Conservation (phyloP, 2,113 vertebrate genomes). For the Choloepus hoffmanni region DNA sequence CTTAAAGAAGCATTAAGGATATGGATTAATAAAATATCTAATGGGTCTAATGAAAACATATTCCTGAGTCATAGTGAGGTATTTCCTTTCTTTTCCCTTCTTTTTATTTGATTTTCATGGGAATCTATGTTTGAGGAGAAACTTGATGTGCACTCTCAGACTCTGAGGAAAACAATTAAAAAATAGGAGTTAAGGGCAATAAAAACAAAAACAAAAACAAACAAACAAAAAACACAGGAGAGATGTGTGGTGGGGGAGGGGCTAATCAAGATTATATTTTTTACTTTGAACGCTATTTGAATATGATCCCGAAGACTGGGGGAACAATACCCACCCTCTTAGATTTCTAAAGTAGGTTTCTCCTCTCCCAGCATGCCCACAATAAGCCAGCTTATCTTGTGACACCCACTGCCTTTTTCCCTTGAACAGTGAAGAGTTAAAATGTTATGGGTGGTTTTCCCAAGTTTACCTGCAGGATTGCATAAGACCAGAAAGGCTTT, state of each 20-base stretch:
- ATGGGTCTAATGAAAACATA: not conserved
- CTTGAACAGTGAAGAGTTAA: not conserved
- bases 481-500: slow-evolving; percentile 98
- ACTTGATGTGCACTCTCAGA: not conserved
- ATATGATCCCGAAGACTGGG: not conserved
- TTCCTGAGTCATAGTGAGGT: not conserved
- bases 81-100: not conserved
- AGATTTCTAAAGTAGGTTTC: not conserved
- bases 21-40: not conserved
- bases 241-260: not conserved
- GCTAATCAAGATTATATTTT: not conserved
- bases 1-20: slow-evolving; percentile 18
- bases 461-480: slow-evolving; percentile 97
- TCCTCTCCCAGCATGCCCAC: not conserved
- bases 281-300: not conserved
- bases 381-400: not conserved
- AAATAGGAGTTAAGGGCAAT: not conserved
- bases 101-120: slow-evolving; percentile 15
- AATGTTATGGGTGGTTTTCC: not conserved
- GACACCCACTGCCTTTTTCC: not conserved
- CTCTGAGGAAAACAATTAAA: not conserved
- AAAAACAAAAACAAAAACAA: not conserved
- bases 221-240: no score
- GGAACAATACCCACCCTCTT: not conserved
- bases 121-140: not conserved